Percentiles rank a stretch among this genome's conserved stretches.
phyloP scores from a whole-genome alignment of 2,888 invertebrate species.

The Criorhina ranunculi region DNA sequence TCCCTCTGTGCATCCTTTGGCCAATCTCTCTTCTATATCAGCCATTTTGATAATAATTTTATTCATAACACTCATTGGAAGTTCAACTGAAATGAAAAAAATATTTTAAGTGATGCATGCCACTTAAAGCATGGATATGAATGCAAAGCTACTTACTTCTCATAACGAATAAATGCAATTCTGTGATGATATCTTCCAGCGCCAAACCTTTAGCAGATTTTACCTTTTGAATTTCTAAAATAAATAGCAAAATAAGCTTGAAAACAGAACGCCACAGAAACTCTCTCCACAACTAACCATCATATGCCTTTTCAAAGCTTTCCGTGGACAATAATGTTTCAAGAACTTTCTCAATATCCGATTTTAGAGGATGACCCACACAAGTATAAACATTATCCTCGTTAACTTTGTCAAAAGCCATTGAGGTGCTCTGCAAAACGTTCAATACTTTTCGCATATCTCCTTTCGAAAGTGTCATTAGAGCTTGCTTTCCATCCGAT shows the following conservation, averaged over 20 bases:
- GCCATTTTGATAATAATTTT: constrained; percentile 94
- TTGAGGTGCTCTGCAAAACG: constrained; percentile 97
- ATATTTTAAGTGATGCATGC: background rate
- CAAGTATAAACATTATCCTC: constrained; percentile 97
- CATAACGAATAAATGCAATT: constrained; percentile 94
- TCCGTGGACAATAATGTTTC: constrained; percentile 88
- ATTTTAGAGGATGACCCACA: constrained; percentile 97
- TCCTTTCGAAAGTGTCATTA: constrained; percentile 95
- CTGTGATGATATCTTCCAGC: constrained; percentile 95
- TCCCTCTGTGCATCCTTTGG: constrained; percentile 94
- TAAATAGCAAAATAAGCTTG: background rate
- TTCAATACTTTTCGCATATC: constrained; percentile 99
- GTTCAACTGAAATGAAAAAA: constrained; percentile 89
- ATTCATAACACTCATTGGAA: constrained; percentile 92
- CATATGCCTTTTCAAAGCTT: constrained; percentile 81
- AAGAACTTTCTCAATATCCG: constrained; percentile 94
- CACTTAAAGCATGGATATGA: background rate
- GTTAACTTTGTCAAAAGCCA: constrained; percentile 94
- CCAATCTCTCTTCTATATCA: constrained; percentile 93
- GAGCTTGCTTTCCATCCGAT: constrained; percentile 94
- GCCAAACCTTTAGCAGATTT: constrained; percentile 96
- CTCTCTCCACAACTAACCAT: constrained; percentile 78
- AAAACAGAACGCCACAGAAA: no score
- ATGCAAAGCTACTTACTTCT: constrained; percentile 88
- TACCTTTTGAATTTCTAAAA: constrained; percentile 90